Percentiles rank a stretch among this genome's conserved stretches.
Conservation (phyloP, 1,140 invertebrate species). For the Stegodyphus dumicola region DNA sequence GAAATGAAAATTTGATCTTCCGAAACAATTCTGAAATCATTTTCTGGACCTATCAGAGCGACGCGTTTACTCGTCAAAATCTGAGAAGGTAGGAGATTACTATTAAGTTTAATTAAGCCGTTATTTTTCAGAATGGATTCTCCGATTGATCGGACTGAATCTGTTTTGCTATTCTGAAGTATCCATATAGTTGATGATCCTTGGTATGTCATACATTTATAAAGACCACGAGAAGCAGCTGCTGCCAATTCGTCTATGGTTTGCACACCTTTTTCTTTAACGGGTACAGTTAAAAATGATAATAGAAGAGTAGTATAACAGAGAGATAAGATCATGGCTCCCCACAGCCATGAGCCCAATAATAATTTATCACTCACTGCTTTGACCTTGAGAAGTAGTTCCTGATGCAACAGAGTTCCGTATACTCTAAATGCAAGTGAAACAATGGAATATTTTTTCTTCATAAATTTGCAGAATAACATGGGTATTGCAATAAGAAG, state of each 20-base stretch:
- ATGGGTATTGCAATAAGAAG: neutral
- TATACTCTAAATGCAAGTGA: neutral
- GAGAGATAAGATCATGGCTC: conserved; percentile 1
- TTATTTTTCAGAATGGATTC: conserved; percentile 6
- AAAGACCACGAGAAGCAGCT: neutral
- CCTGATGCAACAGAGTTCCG: neutral
- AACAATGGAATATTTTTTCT: neutral
- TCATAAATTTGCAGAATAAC: neutral
- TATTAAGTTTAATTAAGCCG: neutral
- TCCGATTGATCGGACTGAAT: neutral
- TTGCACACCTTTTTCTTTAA: neutral
- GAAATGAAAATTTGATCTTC: neutral
- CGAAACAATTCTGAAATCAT: neutral
- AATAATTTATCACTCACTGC: neutral
- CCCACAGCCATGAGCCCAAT: neutral
- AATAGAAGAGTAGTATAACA: conserved; percentile 12
- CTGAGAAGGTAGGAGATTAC: neutral
- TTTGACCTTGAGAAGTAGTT: too few species aligned
- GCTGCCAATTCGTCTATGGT: neutral
- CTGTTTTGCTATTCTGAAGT: neutral
- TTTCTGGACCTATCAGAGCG: neutral
- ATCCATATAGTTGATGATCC: neutral
- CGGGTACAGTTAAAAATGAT: conserved; percentile 26
- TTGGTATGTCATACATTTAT: conserved; percentile 2
- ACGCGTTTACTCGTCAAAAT: neutral